Evolutionary conservation across 2,888 invertebrate genomes (phyloP), one percentile per base, ranked within the genome.

Genomic region (Drosophila quinaria): DNA sequence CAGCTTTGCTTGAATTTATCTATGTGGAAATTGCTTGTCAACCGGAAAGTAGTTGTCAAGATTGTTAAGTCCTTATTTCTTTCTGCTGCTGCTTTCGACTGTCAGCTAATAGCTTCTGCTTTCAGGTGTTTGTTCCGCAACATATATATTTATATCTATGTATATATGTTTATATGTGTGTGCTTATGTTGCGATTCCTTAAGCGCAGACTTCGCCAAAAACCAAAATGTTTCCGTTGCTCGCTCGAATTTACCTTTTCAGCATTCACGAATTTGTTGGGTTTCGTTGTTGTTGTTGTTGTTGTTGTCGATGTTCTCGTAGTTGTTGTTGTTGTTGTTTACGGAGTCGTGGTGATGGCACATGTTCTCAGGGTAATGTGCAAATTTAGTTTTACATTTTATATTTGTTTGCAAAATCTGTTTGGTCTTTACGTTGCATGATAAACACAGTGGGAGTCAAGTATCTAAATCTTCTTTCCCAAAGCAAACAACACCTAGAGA

Each of bases 31-130:
- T 91, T 92, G 90, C 92, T 87, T 92, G 91, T 92, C 92, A 91
- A 91, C 89, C 92, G 92, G 92, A 92, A 92, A 92, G 91, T 87
- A 92, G 91, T 92, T 92, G 92, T 92, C 91, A 92, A 90, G 91
- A 92, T 91, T 91, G 90, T 75, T 91, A 92, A 92, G 92, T 90
- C 90, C 87, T 89, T 90, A 90, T 90, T 90, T 90, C 87, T 77
- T 87, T 87, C 70, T 56, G 54, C 63, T 62, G 49, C 55, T 61
- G 68, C 56, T 25, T 25, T 25, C 25, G 47, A 39, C 25, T 44
- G 60, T 52, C 78, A 56, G 78, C 80, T 85, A 82, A 69, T 71
- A 76, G 80, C 77, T 62, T 39, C 58, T 64, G 72, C 74, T 69
- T 70, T 74, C 70, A 67, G 54, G 66, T 68, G 67, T 74, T 50